Evolutionary conservation across 2,888 invertebrate species (phyloP).

Genomic region (Therioaphis trifolii): DNA sequence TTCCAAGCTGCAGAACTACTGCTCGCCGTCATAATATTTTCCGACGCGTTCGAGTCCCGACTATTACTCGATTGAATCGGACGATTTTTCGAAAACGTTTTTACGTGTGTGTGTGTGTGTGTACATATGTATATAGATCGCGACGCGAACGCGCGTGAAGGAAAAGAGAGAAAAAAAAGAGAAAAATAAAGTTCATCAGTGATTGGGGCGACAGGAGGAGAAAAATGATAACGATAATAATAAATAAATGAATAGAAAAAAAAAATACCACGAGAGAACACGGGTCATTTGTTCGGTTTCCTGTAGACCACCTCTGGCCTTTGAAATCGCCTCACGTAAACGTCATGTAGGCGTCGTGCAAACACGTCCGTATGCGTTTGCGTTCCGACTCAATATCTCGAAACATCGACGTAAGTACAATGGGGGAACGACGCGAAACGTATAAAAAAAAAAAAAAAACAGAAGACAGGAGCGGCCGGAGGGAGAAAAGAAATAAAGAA

Average conservation of each 20-base stretch:
- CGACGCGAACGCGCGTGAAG: neutral
- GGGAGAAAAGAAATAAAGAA: conserved; percentile 30
- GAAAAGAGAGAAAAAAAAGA: too few species aligned
- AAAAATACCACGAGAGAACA: neutral
- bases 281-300: conserved; percentile 41
- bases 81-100: conserved; percentile 38
- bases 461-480: conserved; percentile 11
- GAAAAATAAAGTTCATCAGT: conserved; percentile 26
- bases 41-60: neutral
- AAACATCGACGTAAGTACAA: conserved; percentile 29
- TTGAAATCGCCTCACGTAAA: conserved; percentile 53
- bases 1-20: too few species aligned
- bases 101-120: neutral
- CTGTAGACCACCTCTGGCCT: conserved; percentile 47
- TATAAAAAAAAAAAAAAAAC: too few species aligned
- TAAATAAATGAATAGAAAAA: too few species aligned
- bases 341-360: neutral
- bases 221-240: too few species aligned
- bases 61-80: conserved; percentile 43
- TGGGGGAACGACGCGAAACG: neutral
- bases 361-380: neutral
- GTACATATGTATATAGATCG: too few species aligned
- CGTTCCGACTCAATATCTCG: conserved; percentile 27
- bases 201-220: conserved; percentile 16
- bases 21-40: neutral